phyloP scores from a whole-genome alignment of 2,888 invertebrate genomes.

The Drosophila engyochracea region DNA sequence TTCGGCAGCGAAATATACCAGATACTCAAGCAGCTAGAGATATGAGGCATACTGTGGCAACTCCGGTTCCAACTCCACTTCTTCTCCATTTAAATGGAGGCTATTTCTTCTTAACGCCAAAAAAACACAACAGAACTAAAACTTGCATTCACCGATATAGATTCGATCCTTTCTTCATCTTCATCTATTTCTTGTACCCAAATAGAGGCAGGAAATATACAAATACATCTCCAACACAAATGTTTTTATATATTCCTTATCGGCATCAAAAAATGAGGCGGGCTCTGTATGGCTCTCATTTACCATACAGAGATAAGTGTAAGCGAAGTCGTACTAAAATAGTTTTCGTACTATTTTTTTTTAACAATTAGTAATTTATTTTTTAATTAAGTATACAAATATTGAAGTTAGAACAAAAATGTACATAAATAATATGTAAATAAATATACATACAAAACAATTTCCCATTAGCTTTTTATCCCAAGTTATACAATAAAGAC shows the following conservation, averaged over 20 bases:
- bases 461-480: background rate
- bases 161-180: slow-evolving; percentile 41
- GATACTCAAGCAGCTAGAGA: slow-evolving; percentile 38
- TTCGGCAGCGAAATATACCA: slow-evolving; percentile 17
- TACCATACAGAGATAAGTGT: background rate
- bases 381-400: background rate
- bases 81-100: slow-evolving; percentile 69
- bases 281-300: background rate
- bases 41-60: slow-evolving; percentile 51
- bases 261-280: background rate
- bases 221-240: background rate
- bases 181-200: background rate
- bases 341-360: background rate
- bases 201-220: background rate
- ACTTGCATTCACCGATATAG: slow-evolving; percentile 2
- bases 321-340: too few species aligned
- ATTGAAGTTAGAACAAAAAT: too few species aligned
- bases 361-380: background rate
- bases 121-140: slow-evolving; percentile 12
- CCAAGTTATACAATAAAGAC: background rate
- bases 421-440: too few species aligned
- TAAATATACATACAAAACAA: too few species aligned
- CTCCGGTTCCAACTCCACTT: slow-evolving; percentile 51
- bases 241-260: background rate
- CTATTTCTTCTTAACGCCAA: slow-evolving; percentile 31